These are phyloP conservation scores for Stramonita haemastoma DNA, from an alignment of 2,888 invertebrate genomes.

Conservation along the genomic window DNA sequence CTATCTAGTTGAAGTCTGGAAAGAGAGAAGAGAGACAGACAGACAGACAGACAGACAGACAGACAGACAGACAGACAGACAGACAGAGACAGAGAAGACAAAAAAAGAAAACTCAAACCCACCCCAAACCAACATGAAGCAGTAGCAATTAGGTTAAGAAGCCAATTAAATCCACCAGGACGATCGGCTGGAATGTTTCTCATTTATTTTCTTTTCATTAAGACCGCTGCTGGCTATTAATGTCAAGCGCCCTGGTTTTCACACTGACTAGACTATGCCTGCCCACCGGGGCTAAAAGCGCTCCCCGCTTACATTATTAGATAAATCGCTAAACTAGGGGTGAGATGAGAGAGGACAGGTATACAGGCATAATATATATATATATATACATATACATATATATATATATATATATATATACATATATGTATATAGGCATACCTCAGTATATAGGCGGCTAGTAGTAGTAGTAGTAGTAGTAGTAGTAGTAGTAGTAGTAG, in stretches of 20 bases:
- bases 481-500: neutral
- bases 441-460: no score
- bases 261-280: neutral
- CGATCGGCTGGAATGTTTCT: neutral
- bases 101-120: neutral
- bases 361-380: neutral
- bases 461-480: neutral
- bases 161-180: neutral
- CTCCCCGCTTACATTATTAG: neutral
- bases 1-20: no score
- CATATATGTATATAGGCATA: neutral
- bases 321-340: neutral
- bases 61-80: no score
- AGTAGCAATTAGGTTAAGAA: neutral
- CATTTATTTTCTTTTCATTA: constrained; percentile 15
- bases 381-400: neutral
- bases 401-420: neutral
- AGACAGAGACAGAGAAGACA: neutral
- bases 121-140: neutral
- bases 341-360: no score
- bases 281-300: neutral
- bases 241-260: neutral
- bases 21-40: no score
- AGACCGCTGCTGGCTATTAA: neutral
- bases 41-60: no score